Base-by-base conservation (phyloP, 2,113 vertebrate species). In the Neogobius melanostomus region DNA sequence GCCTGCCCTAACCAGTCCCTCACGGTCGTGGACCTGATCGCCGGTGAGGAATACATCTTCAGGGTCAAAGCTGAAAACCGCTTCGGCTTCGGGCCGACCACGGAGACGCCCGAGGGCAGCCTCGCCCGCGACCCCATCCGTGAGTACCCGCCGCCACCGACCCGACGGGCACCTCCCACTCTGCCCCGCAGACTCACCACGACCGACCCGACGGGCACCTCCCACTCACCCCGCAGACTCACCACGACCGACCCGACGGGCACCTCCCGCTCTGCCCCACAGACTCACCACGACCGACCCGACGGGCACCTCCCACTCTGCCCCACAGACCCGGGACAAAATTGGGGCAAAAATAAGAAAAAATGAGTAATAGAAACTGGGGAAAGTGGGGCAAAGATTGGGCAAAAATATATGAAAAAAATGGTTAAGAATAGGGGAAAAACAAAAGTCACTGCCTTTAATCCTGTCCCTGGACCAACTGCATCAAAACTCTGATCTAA, bases 1-100 rank as follows among this genome's bases (percentile, higher is more conserved):
- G 88, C 94, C 62, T 99, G 97, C 87, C 90, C 92, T 15, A 90
- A 93, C 74, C 97, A 96, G 76, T 94, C 96, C 11, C 93, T 95
- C 82, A 88, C 96, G 69, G 94, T 99, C 14, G 89, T 95, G 21
- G 96, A 99, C 85, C 95, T 99, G 50, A 91, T 95, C 81, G 86
- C 92, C 11, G 97, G 95, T 42, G 92, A 98, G 80, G 95, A 98
- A 4, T 99, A 99, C 81, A 90, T 98, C 78, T 99, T 99, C 93
- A 94, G 98, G 0, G 83, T 99, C 47, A 92, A 95, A 53, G 98
- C 98, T 64, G 97, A 99, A 91, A 99, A 99, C 69, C 92, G 94
- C 71, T 95, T 98, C 54, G 98, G 98, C 11, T 90, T 97, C 70
- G 93, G 98, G 0, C 91, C 96, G 6, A 93, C 88, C 15, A 81